phyloP scores from a whole-genome alignment of 2,888 invertebrate genomes.

The Cantharis lateralis region DNA sequence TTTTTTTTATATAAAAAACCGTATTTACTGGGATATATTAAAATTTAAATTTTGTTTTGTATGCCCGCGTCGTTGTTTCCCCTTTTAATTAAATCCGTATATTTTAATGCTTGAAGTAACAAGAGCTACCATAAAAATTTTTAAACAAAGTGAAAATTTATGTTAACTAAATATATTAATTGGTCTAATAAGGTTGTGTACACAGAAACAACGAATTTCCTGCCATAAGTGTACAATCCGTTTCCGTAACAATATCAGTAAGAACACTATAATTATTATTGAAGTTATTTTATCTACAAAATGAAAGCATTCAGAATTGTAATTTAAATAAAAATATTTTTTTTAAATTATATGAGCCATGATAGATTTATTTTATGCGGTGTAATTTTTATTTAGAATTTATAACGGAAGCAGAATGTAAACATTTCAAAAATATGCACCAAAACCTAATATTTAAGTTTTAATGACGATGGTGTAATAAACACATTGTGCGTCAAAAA shows the following conservation, averaged over 20 bases:
- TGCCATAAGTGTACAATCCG: not conserved
- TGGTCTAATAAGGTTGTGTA: constrained; percentile 10
- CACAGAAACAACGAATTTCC: constrained; percentile 11
- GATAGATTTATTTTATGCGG: not conserved
- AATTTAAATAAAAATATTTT: not conserved
- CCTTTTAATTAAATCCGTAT: not conserved
- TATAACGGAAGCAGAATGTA: not conserved
- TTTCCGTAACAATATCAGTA: not conserved
- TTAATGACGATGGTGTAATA: not conserved
- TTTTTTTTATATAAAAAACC: not conserved
- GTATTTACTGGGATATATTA: not conserved
- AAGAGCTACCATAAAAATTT: not conserved
- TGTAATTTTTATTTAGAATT: not conserved
- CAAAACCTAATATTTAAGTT: not conserved
- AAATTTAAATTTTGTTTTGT: not conserved
- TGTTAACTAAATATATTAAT: constrained; percentile 17
- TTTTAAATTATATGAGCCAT: not conserved
- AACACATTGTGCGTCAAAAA: not conserved
- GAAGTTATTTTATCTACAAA: not conserved
- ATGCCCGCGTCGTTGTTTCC: not conserved
- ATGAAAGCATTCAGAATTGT: not conserved
- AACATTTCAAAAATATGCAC: not conserved
- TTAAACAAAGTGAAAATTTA: constrained; percentile 15
- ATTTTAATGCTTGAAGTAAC: not conserved
- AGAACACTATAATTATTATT: not conserved